A percentile compares a stretch with the other conserved stretches of the same genome.
These are phyloP conservation scores for Xanthia icteritia DNA, from an alignment of 2,888 invertebrate genomes.

Conservation along the genomic window DNA sequence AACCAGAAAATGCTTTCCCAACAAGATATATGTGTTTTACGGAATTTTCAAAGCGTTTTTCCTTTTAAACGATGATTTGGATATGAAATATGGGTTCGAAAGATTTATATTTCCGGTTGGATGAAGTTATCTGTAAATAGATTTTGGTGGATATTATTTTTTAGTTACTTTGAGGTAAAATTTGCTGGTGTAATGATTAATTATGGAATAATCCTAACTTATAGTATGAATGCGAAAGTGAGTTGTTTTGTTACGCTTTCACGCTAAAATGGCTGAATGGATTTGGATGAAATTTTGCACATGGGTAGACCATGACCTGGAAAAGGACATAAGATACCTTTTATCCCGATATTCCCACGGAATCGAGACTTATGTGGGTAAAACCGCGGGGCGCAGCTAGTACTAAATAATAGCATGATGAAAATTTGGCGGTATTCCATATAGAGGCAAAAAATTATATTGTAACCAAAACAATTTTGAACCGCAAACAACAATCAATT, in stretches of 20 bases:
- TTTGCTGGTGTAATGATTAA: neutral
- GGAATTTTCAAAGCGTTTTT: conserved; percentile 59
- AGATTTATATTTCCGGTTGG: conserved; percentile 42
- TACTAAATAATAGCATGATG: neutral
- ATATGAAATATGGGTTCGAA: conserved; percentile 33
- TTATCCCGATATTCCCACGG: too few species aligned
- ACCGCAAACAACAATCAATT: neutral
- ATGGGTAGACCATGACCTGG: too few species aligned
- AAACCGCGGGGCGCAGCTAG: too few species aligned
- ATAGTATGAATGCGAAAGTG: too few species aligned
- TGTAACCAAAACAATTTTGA: neutral
- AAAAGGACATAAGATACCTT: too few species aligned
- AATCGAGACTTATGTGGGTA: too few species aligned
- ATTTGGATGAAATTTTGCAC: too few species aligned
- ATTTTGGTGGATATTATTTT: conserved; percentile 9
- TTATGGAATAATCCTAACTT: neutral
- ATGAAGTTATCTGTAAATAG: conserved; percentile 19
- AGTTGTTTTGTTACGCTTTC: too few species aligned
- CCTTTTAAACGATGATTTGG: conserved; percentile 54
- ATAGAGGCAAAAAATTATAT: neutral
- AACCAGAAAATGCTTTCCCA: conserved; percentile 54
- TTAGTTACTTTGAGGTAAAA: conserved; percentile 12
- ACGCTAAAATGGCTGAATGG: too few species aligned
- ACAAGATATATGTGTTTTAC: conserved; percentile 59
- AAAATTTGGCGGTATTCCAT: neutral